Base-by-base conservation (phyloP, 2,888 invertebrate species). In the Hartigia nigra region DNA sequence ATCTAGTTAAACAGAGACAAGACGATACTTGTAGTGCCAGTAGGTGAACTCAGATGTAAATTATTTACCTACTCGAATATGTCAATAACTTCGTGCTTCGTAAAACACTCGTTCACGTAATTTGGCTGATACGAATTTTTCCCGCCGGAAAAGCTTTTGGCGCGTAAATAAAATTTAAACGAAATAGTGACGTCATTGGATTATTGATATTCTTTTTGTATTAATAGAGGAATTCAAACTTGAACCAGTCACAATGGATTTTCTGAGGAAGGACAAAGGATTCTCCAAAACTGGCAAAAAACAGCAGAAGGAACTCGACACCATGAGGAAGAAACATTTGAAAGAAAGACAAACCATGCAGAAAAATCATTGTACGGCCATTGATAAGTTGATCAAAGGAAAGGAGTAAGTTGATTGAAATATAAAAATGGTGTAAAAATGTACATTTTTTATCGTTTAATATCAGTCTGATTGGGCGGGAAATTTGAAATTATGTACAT, bases 291-390 rank as follows among this genome's bases (percentile, higher is more conserved):
- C 94, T 77, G 90, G 93, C 34, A 94, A 94, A 85, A 95, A 95
- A 84, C 94, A 94, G 79, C 92, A 93, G 82, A 95, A 95, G 85
- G 95, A 95, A 78, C 80, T 93, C 78, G 95, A 95, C 76, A 90
- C 93, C 12, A 87, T 95, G 91, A 93, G 92, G 83, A 95, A 94
- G 85, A 93, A 93, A 81, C 95, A 95, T 83, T 91, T 92, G 83
- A 95, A 95, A 86, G 95, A 95, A 83, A 90, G 93, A 74, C 92
- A 92, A 74, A 90, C 92, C 31, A 93, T 95, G 91, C 95, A 95
- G 87, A 94, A 93, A 82, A 91, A 91, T 81, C 93, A 95, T 85
- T 93, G 93, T 82, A 87, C 92, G 5, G 92, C 93, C 32, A 93
- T 94, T 77, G 94, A 94, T 81, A 94, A 94, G 86, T 87, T 94